Evolutionary conservation across 2,888 invertebrate species (phyloP).

Genomic region (Mythimna albipuncta): DNA sequence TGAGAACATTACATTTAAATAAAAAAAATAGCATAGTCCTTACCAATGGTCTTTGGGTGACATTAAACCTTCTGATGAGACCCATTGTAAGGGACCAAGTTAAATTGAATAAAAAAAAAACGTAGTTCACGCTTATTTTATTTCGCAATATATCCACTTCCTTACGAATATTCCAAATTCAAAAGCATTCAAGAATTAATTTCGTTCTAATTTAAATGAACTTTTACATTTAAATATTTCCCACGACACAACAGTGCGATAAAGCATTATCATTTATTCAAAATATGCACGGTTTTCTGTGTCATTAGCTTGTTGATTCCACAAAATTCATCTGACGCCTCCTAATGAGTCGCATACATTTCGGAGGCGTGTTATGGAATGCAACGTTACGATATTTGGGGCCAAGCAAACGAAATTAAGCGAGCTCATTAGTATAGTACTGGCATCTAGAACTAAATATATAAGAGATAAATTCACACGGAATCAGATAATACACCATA

Average conservation of each 20-base stretch:
- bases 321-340: constrained; percentile 74
- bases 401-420: constrained; percentile 72
- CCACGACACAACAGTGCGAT: constrained; percentile 45
- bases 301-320: constrained; percentile 72
- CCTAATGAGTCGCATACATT: constrained; percentile 76
- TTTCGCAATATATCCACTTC: constrained; percentile 4
- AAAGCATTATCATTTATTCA: constrained; percentile 45
- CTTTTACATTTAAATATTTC: constrained; percentile 45
- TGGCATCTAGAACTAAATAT: constrained; percentile 62
- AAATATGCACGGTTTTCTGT: constrained; percentile 67
- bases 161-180: constrained; percentile 19
- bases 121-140: background rate
- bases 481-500: constrained; percentile 63
- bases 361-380: constrained; percentile 73
- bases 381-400: constrained; percentile 72
- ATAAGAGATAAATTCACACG: constrained; percentile 58
- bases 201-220: constrained; percentile 25
- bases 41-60: too few species aligned
- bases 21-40: too few species aligned
- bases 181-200: constrained; percentile 18
- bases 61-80: too few species aligned
- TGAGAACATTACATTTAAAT: too few species aligned
- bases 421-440: constrained; percentile 70
- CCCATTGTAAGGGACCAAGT: too few species aligned
- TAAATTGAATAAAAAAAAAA: too few species aligned